A percentile compares a stretch with the other conserved stretches of the same genome.
These are phyloP conservation scores for Corythoichthys haematopterus DNA, from an alignment of 2,113 vertebrate species.

Conservation along the genomic window DNA sequence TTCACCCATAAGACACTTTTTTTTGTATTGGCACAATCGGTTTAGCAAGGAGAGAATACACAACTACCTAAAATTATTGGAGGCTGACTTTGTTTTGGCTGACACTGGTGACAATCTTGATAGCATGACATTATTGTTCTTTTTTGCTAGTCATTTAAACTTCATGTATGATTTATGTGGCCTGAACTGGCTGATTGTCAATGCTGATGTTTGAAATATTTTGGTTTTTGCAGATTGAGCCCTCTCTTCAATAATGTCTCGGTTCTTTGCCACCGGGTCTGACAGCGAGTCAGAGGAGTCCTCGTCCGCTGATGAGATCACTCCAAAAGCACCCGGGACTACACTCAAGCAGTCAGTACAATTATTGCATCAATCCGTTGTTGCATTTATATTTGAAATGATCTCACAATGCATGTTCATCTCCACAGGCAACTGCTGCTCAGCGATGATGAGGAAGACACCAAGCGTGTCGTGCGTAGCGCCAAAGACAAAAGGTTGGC, in stretches of 20 bases:
- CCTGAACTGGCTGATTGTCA: too few relatives aligned
- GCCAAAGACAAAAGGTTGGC: conserved; percentile 87
- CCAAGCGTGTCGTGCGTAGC: conserved; percentile 86
- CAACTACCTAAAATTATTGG: too few relatives aligned
- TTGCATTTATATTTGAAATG: fast-evolving
- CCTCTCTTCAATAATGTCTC: conserved; percentile 72
- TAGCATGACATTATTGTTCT: too few relatives aligned
- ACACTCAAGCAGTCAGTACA: conserved; percentile 82
- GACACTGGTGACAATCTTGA: too few relatives aligned
- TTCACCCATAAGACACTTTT: too few relatives aligned
- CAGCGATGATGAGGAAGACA: conserved; percentile 91
- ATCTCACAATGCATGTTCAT: background rate
- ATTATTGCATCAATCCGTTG: background rate
- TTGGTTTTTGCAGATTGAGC: conserved; percentile 35
- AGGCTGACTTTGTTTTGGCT: too few relatives aligned
- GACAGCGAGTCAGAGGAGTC: conserved; percentile 90
- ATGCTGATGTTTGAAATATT: too few relatives aligned
- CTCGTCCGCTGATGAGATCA: conserved; percentile 79
- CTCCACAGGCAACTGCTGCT: conserved; percentile 76
- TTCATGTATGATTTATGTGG: too few relatives aligned
- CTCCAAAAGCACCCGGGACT: conserved; percentile 80
- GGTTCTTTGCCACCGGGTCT: conserved; percentile 87
- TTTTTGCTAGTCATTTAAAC: too few relatives aligned
- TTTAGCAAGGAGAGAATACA: too few relatives aligned
- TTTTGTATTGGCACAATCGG: too few relatives aligned